phyloP scores from a whole-genome alignment of 1,140 invertebrate species.

The Cydia splendana region DNA sequence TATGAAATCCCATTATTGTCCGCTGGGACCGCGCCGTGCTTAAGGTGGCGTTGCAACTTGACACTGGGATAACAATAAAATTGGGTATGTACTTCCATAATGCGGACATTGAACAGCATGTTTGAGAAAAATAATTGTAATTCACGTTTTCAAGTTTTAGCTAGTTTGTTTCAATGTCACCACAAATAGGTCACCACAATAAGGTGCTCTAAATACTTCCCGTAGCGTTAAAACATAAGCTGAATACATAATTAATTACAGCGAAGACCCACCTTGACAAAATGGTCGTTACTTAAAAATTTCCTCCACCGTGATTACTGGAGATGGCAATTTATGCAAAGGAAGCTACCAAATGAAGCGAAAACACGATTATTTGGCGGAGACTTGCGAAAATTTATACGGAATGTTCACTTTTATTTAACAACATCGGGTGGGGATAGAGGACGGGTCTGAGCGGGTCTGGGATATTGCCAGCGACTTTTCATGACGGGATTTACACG shows the following conservation, averaged over 20 bases:
- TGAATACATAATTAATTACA: conserved; percentile 31
- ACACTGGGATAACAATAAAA: too few relatives aligned
- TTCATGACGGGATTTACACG: conserved; percentile 4
- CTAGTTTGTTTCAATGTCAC: too few relatives aligned
- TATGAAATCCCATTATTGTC: too few relatives aligned
- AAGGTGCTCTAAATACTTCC: not conserved
- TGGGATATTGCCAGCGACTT: not conserved
- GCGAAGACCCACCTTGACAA: conserved; percentile 14
- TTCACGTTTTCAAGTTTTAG: too few relatives aligned
- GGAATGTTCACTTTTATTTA: conserved; percentile 57
- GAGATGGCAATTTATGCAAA: conserved; percentile 55
- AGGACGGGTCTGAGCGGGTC: not conserved
- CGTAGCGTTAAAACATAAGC: not conserved
- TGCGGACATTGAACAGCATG: too few relatives aligned
- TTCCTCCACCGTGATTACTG: conserved; percentile 46
- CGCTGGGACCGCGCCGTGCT: too few relatives aligned
- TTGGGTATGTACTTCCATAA: too few relatives aligned
- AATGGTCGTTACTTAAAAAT: conserved; percentile 37
- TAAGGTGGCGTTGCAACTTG: too few relatives aligned
- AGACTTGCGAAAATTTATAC: conserved; percentile 61
- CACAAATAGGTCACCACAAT: not conserved
- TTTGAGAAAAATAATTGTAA: too few relatives aligned
- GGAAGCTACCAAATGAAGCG: conserved; percentile 54
- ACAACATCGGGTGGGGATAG: conserved; percentile 38
- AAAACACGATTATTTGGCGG: conserved; percentile 60